Evolutionary conservation across 2,113 vertebrate genomes (phyloP), one percentile per base, ranked within the genome.

Genomic region (Orientallactaga bullata): DNA sequence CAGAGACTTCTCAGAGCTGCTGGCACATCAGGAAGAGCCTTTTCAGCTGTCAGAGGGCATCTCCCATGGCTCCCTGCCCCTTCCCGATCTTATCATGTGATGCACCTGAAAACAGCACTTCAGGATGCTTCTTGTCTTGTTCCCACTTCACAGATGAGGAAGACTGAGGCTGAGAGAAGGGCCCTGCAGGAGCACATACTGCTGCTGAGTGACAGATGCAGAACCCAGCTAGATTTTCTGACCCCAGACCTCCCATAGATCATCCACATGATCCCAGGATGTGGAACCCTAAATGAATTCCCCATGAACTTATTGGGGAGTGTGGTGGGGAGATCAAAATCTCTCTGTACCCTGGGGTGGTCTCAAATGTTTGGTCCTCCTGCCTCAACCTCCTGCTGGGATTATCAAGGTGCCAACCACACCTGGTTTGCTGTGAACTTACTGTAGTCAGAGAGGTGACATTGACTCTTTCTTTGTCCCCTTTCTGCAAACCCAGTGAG

Each of bases 381-480:
- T 47, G 42, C 39, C 63, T 9, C 20, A 51, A 12, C 30, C 20
- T 68, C 65, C 69, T 28, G 42, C 66, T 26, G 4, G 66, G 32
- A 11, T 35, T 42, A 58, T 12, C 18, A 24, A 3, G 66, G 28
- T 10, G 23, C 3, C n/a, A 55, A 55, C 18, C n/a, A 58, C 4
- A 11, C 66, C 9, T 13, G 83, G n/a, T 42, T 37, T 26, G 42
- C 15, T 26, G 2, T 3, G 6, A 28, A 47, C 24, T 92, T 42
- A 16, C 20, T 13, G 0, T 20, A 61, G 74, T 42, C 60, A 23
- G 32, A 23, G 28, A 5, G 8, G 18, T 0, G 21, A 11, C 2
- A 0, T 11, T 0, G 0, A 51, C 28, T 51, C 0, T 7, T 74
- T 26, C 35, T 88, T 60, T 55, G 26, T 30, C 28, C 24, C 42